Evolutionary conservation across 2,113 vertebrate genomes (phyloP).

Genomic region (Benitochromis conjunctus): DNA sequence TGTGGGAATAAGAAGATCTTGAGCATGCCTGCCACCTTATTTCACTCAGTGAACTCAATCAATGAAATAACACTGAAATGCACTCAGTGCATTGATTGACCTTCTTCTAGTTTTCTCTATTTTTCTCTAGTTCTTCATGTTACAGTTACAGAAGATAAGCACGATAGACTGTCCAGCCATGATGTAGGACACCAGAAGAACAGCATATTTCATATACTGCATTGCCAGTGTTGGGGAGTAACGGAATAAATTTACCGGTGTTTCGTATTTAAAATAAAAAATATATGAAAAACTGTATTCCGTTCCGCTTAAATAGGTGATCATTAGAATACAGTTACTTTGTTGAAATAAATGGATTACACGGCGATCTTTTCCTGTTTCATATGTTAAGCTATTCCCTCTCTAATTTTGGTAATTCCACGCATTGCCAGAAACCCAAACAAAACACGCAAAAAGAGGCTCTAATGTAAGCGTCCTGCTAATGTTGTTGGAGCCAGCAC

Average conservation of each 20-base stretch:
- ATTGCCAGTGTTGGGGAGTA: background rate
- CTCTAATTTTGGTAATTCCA: background rate
- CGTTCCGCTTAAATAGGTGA: accelerated
- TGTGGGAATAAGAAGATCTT: background rate
- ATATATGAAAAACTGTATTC: background rate
- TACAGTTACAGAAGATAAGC: background rate
- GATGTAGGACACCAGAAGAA: background rate
- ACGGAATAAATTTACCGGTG: accelerated
- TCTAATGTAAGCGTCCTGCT: accelerated
- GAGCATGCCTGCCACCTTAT: background rate
- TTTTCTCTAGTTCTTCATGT: background rate
- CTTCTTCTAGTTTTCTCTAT: background rate
- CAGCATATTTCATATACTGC: background rate
- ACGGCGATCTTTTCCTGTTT: accelerated
- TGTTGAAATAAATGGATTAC: background rate
- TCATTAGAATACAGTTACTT: background rate
- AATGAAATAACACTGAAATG: background rate
- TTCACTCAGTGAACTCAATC: background rate
- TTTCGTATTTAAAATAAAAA: background rate
- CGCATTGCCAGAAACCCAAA: accelerated
- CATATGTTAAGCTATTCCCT: background rate
- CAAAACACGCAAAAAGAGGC: background rate
- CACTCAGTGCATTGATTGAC: background rate
- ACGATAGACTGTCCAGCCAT: background rate
- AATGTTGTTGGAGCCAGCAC: background rate